Evolutionary conservation across 2,797 vertebrate genomes (phyloP).

Genomic region (Pipistrellus nathusii): DNA sequence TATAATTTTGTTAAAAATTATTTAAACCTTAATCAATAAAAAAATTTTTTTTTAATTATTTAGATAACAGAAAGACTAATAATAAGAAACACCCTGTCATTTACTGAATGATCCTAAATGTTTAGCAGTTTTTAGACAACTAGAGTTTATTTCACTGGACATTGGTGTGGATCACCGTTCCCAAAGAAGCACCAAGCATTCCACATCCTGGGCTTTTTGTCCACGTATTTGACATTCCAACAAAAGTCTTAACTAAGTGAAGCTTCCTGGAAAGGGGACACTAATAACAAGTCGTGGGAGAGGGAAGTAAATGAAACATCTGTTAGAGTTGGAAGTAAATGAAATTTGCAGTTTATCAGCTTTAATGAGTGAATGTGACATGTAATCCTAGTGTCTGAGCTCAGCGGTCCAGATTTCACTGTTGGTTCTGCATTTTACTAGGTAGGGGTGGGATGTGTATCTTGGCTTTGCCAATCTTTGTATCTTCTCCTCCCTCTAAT

Average conservation of each 20-base stretch:
- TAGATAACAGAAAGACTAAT: neutral
- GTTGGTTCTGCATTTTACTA: neutral
- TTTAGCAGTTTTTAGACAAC: slow-evolving; percentile 38
- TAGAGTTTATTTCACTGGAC: slow-evolving; percentile 22
- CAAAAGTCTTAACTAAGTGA: neutral
- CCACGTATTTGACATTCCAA: neutral
- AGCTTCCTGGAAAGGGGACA: neutral
- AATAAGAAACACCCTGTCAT: neutral
- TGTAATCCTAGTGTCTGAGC: neutral
- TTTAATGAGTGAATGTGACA: neutral
- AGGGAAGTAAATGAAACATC: neutral
- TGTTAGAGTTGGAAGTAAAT: neutral
- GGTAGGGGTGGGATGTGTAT: neutral
- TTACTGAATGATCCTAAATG: slow-evolving; percentile 13
- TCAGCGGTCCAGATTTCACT: neutral
- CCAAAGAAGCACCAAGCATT: neutral
- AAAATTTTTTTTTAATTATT: neutral
- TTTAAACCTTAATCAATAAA: neutral
- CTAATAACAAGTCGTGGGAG: neutral
- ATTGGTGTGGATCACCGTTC: neutral
- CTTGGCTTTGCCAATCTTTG: neutral
- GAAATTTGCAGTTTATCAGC: neutral
- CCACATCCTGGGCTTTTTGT: neutral
- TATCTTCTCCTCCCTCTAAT: neutral
- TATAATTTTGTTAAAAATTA: slow-evolving; percentile 36